Evolutionary conservation across 2,797 vertebrate species (phyloP).

Genomic region (Chelmon rostratus): DNA sequence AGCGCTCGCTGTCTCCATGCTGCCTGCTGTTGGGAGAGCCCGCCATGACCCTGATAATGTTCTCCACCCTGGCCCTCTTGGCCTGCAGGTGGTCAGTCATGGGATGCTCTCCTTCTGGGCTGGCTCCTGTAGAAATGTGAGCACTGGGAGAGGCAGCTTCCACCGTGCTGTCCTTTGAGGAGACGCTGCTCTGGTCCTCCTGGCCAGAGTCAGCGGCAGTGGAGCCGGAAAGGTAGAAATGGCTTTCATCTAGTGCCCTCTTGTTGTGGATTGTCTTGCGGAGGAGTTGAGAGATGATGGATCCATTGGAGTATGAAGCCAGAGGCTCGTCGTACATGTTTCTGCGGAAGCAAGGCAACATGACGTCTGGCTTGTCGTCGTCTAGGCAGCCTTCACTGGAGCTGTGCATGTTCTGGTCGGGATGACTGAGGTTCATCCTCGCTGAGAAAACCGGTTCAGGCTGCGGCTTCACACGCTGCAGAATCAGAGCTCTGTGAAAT

Average conservation of each 20-base stretch:
- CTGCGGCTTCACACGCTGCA: constrained; percentile 28
- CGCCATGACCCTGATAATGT: constrained; percentile 92
- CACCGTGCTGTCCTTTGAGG: constrained; percentile 78
- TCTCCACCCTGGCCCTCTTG: constrained; percentile 95
- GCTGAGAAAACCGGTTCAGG: constrained; percentile 5
- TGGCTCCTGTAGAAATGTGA: constrained; percentile 66
- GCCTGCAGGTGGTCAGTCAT: constrained; percentile 88
- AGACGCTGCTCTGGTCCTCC: constrained; percentile 79
- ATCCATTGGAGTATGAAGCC: constrained; percentile 75
- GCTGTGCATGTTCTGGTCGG: constrained; percentile 81
- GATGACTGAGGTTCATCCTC: constrained; percentile 86
- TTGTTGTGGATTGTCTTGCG: constrained; percentile 84
- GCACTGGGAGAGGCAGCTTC: constrained; percentile 75
- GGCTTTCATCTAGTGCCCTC: constrained; percentile 78
- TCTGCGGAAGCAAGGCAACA: constrained; percentile 84
- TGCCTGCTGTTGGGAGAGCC: constrained; percentile 83
- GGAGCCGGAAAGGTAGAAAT: constrained; percentile 81
- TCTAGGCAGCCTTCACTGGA: constrained; percentile 78
- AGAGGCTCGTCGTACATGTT: constrained; percentile 82
- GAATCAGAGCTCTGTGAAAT: constrained; percentile 37
- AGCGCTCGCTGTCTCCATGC: constrained; percentile 72
- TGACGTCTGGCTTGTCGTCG: constrained; percentile 80
- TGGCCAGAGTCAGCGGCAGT: constrained; percentile 74
- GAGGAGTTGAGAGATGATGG: constrained; percentile 88
- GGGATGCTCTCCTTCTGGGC: constrained; percentile 79